Percentiles rank a stretch among this genome's conserved stretches.
Evolutionary conservation across 1,140 invertebrate species (phyloP).

Genomic region (Ectropis grisescens): DNA sequence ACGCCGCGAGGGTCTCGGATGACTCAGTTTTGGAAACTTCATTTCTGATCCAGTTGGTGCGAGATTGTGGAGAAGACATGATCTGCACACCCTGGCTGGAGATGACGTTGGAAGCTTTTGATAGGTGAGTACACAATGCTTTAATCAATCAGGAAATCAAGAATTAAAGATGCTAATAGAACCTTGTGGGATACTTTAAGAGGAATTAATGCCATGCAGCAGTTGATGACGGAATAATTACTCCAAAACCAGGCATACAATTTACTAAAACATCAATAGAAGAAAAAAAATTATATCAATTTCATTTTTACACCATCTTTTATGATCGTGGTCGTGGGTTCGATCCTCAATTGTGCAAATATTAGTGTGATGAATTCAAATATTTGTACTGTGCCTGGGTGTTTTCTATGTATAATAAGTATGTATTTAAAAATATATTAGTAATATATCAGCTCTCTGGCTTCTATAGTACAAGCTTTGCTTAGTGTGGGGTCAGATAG

Average conservation of each 20-base stretch:
- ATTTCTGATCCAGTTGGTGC: constrained; percentile 39
- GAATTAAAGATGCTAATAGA: neutral
- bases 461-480: too few relatives aligned
- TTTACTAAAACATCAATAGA: neutral
- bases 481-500: too few relatives aligned
- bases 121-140: constrained; percentile 23
- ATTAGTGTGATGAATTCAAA: too few relatives aligned
- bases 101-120: constrained; percentile 32
- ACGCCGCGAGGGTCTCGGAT: constrained; percentile 34
- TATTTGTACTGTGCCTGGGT: too few relatives aligned
- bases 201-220: neutral
- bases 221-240: neutral
- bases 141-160: too few relatives aligned
- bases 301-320: neutral
- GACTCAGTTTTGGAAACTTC: constrained; percentile 30
- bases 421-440: too few relatives aligned
- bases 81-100: constrained; percentile 41
- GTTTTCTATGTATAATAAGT: too few relatives aligned
- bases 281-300: neutral
- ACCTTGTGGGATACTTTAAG: neutral
- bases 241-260: neutral
- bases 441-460: too few relatives aligned
- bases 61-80: constrained; percentile 51
- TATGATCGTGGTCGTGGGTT: too few relatives aligned
- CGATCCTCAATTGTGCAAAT: too few relatives aligned